Evolutionary conservation across 1,140 invertebrate species (phyloP), one percentile per base, ranked within the genome.

Genomic region (Drosophila truncata): DNA sequence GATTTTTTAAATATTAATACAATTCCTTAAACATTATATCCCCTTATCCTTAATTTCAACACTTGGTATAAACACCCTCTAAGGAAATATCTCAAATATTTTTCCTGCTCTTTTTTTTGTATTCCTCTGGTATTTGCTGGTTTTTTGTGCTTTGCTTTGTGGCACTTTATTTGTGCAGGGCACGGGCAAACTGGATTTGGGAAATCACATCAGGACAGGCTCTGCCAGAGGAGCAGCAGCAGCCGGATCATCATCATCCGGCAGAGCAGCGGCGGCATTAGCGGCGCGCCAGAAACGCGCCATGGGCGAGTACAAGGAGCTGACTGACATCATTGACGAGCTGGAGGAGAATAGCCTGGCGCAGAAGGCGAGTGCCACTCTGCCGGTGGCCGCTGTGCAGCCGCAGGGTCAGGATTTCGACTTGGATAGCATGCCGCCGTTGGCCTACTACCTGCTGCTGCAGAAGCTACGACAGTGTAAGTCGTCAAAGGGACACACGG

Each of bases 261-360:
- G 33, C 33, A 49, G 33, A 61, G 49, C 74, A 4, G 55, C 65
- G 31, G 54, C 58, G 49, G 65, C 58, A 54, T 37, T 52, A 47
- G 61, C 74, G 25, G 54, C 58, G 18, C 86, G 86, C 35, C 86
- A 91, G 29, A 91, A 91, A 47, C 87, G 86, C 41, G 84, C 84
- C 59, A 88, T 88, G 84, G 84, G 84, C 72, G 91, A 92, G 20
- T 91, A 84, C 57, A 91, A 85, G 49, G 91, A 92, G 52, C 79
- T 92, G 47, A 91, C 77, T 72, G 91, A 92, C 70, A 87, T 91
- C 70, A 82, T 91, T 69, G 91, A 92, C 57, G 91, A 91, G 52
- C 73, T 92, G 67, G 91, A 87, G 35, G 91, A 92, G 57, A 91
- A 91, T 59, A 83, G 73, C 47, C 58, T 87, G 65, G 61, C 55